Percentiles rank a stretch among this genome's conserved stretches.
These are phyloP conservation scores for Scelioninae gen. 1 DNA, from an alignment of 2,888 invertebrate species.

Conservation along the genomic window DNA sequence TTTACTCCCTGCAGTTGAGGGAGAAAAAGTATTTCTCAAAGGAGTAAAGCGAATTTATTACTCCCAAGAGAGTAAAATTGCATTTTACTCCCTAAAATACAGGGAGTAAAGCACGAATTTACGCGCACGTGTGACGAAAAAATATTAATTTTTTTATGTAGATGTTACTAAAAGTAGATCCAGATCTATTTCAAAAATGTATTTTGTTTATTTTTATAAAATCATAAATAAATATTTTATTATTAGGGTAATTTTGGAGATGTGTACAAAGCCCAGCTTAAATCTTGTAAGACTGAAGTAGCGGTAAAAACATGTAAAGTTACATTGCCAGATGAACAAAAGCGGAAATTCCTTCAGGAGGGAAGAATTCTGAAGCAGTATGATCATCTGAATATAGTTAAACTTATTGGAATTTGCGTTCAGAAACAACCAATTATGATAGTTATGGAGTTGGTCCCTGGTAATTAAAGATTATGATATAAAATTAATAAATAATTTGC, in stretches of 20 bases:
- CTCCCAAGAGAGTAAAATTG: too few relatives aligned
- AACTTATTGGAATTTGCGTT: constrained; percentile 98
- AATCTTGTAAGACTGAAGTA: constrained; percentile 93
- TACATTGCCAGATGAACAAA: constrained; percentile 96
- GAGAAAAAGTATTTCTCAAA: too few relatives aligned
- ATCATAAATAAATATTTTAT: too few relatives aligned
- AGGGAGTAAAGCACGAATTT: too few relatives aligned
- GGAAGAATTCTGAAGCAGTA: constrained; percentile 98
- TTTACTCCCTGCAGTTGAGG: too few relatives aligned
- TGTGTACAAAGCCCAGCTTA: constrained; percentile 95
- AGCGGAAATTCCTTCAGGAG: constrained; percentile 97
- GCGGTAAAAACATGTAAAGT: constrained; percentile 98
- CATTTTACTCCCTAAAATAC: too few relatives aligned
- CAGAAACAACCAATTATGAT: constrained; percentile 99
- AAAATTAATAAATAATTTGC: not conserved
- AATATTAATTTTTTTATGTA: too few relatives aligned
- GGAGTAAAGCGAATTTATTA: too few relatives aligned
- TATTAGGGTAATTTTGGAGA: constrained; percentile 98
- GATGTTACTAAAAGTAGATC: too few relatives aligned
- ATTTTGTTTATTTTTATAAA: not conserved
- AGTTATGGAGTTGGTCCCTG: constrained; percentile 98
- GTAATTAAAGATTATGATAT: constrained; percentile 83
- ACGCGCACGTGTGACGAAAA: too few relatives aligned
- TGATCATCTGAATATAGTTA: constrained; percentile 98
- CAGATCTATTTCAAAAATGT: too few relatives aligned